Base-by-base conservation (phyloP, 2,113 vertebrate genomes). In the Paramisgurnus dabryanus region DNA sequence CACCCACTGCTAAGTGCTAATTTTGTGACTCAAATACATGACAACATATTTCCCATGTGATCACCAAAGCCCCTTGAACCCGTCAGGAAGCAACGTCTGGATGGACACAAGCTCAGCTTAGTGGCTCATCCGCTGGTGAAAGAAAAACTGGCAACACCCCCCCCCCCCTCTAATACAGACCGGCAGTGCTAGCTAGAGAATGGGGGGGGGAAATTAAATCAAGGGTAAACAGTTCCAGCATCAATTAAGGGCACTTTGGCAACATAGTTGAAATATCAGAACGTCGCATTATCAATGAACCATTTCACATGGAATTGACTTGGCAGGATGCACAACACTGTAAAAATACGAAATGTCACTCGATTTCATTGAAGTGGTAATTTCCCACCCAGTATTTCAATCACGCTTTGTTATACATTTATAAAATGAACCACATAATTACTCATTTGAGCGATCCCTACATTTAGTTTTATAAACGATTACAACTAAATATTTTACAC, bases 121-220 rank as follows among this genome's bases (percentile, higher is more conserved):
- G 13, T 53, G 88, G 47, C 79, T 84, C 49, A 80, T 80, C 82
- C 68, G 57, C 43, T 41, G 41, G 63, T 63, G 80, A 85, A 87
- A 83, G 78, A 71, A 43, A 22, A 79, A 45, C 67, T 83, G 85
- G 85, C 80, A 53, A 18, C 13, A 4, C 53, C 67, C 79, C 82
- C 45, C 39, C 22, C 18, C 4, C 13, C 13, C 74, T 58, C 73
- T 76, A 82, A 80, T 78, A 65, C 76, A 76, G 47, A 77, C 78
- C 73, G 50, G 73, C 34, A 80, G 47, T 27, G 43, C 18, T 74
- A 43, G 55, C 58, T 0, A 47, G 60, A n/a, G 50, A 65, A 47
- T 12, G 12, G 27, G 78, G 43, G 22, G 22, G 22, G 1, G 1
- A 27, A 5, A 18, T 13, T 34, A 0, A 41, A 49, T 55, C 13